phyloP scores from a whole-genome alignment of 2,797 vertebrate genomes.

The Thunnus albacares region DNA sequence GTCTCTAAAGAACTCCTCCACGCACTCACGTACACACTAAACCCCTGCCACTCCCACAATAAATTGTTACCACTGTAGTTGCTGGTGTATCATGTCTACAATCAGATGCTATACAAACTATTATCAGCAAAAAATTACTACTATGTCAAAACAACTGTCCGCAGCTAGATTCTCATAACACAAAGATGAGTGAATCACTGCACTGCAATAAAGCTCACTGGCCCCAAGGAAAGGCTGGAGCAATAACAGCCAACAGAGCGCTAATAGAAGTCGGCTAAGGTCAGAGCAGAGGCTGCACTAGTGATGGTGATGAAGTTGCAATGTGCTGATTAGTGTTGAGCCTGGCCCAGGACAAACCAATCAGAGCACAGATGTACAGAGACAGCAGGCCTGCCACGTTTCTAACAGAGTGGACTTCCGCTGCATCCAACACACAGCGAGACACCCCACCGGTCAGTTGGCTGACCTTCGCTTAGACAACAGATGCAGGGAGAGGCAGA shows the following conservation, averaged over 20 bases:
- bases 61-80: slow-evolving; percentile 56
- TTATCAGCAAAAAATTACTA: slow-evolving; percentile 40
- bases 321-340: slow-evolving; percentile 69
- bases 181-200: slow-evolving; percentile 52
- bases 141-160: slow-evolving; percentile 46
- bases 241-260: slow-evolving; percentile 48
- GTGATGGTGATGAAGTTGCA: slow-evolving; percentile 67
- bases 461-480: slow-evolving; percentile 88
- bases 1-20: slow-evolving; percentile 67
- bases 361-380: slow-evolving; percentile 77
- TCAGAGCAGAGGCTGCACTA: slow-evolving; percentile 54
- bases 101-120: slow-evolving; percentile 41
- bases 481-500: slow-evolving; percentile 87
- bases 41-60: slow-evolving; percentile 68
- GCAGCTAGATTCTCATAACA: slow-evolving; percentile 27
- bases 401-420: slow-evolving; percentile 78
- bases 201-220: slow-evolving; percentile 25
- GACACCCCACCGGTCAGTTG: slow-evolving; percentile 77
- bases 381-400: slow-evolving; percentile 72
- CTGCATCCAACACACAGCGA: slow-evolving; percentile 65
- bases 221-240: slow-evolving; percentile 33
- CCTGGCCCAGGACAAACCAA: slow-evolving; percentile 57
- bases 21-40: slow-evolving; percentile 61
- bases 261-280: slow-evolving; percentile 66
- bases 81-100: slow-evolving; percentile 44